These are phyloP conservation scores for Xenopus laevis DNA, from an alignment of 2,113 vertebrate species.

Conservation along the genomic window DNA sequence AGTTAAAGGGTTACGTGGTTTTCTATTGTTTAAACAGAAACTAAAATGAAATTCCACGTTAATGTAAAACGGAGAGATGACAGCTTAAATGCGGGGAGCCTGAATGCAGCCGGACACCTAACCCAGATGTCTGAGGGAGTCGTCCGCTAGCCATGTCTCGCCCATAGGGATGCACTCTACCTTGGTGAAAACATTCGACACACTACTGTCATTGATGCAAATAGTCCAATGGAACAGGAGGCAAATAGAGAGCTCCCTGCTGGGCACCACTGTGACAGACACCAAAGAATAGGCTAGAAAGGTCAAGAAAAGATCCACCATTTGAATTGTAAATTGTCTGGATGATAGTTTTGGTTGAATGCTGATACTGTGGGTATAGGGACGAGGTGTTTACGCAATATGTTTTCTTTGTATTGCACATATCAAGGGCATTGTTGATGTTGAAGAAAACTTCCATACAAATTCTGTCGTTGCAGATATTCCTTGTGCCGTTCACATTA, in stretches of 20 bases:
- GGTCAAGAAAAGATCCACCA: constrained; percentile 81
- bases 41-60: constrained; percentile 56
- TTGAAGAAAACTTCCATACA: too few species aligned
- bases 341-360: constrained; percentile 85
- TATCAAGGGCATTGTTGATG: too few species aligned
- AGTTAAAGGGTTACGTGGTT: constrained; percentile 23
- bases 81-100: constrained; percentile 59
- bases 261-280: constrained; percentile 80
- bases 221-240: constrained; percentile 92
- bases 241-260: constrained; percentile 90
- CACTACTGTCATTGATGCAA: constrained; percentile 98
- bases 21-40: constrained; percentile 43
- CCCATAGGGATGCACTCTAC: constrained; percentile 89
- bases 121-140: constrained; percentile 99
- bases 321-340: constrained; percentile 99
- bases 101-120: constrained; percentile 92
- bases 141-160: constrained; percentile 98
- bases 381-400: constrained; percentile 73
- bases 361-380: constrained; percentile 74
- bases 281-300: constrained; percentile 83
- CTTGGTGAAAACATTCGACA: constrained; percentile 96
- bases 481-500: too few species aligned
- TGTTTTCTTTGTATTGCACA: too few species aligned
- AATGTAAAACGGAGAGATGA: constrained; percentile 64
- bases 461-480: too few species aligned